These are phyloP conservation scores for Notamacropus eugenii DNA, from an alignment of 2,797 vertebrate genomes.

Conservation along the genomic window DNA sequence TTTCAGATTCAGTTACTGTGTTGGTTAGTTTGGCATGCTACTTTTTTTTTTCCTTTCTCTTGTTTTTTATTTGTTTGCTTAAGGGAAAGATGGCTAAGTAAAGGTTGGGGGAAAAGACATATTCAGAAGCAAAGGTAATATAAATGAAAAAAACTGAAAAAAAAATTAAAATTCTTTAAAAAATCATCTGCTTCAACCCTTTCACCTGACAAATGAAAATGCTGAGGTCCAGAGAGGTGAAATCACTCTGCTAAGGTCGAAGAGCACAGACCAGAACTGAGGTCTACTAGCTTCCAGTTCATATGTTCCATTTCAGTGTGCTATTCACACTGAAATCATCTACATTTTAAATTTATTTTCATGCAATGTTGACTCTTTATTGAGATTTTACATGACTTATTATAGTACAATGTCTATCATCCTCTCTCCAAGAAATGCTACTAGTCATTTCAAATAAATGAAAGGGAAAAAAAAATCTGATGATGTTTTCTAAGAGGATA, in stretches of 20 bases:
- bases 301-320: background rate
- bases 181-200: too few relatives aligned
- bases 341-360: constrained; percentile 49
- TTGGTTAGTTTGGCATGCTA: background rate
- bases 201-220: background rate
- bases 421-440: constrained; percentile 23
- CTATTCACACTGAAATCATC: constrained; percentile 10
- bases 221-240: too few relatives aligned
- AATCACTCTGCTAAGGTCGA: too few relatives aligned
- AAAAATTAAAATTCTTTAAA: background rate
- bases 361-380: constrained; percentile 32
- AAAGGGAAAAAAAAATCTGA: too few relatives aligned
- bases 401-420: background rate
- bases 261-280: background rate
- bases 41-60: too few relatives aligned
- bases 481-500: too few relatives aligned
- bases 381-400: constrained; percentile 36
- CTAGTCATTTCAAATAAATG: constrained; percentile 22
- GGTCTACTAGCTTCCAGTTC: background rate
- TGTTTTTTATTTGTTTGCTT: background rate
- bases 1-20: background rate
- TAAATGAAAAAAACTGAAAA: background rate
- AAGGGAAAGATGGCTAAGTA: background rate
- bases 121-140: background rate
- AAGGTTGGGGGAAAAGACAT: too few relatives aligned